Evolutionary conservation across 2,888 invertebrate species (phyloP), one percentile per base, ranked within the genome.

Genomic region (Thereva unica): DNA sequence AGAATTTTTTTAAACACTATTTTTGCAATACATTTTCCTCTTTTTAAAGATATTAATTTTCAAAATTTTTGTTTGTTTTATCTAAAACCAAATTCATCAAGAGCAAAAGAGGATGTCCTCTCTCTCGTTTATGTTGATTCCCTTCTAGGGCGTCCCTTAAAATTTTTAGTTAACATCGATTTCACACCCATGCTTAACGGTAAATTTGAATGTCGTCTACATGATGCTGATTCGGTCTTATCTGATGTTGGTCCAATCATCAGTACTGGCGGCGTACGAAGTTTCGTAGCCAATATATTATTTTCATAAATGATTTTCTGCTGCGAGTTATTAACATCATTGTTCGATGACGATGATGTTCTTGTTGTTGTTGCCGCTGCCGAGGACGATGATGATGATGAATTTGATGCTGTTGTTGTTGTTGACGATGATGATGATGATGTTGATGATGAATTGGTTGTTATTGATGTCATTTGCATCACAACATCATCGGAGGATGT

Each of bases 141-240:
- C 38, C 73, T 71, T 57, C 73, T 69, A 54, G 71, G 71, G 47
- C 72, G 71, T 68, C 68, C 44, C 67, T 71, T 71, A 66, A 72
- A 72, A 70, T 71, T 73, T 67, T 71, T 72, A 59, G 72, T 69
- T 66, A 74, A 70, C 68, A 72, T 71, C 41, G 72, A 72, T 61
- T 70, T 71, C 41, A 74, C 67, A 38, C 72, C 72, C 12, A 70
- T 70, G 66, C 72, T 72, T 45, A 73, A 49, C 7, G 73, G 72
- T 55, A 72, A 66, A 64, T 72, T 72, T 8, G 72, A 71, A 54
- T 71, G 69, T 38, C 71, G 73, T 57, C 73, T 67, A 53, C 56
- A 70, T 5, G 66, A 40, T 50, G 63, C 56, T 38, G 66, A 44
- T 59, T 71, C 55, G n/a, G 42, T 44, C n/a, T 64, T 50, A 49